These are phyloP conservation scores for Papilio demoleus DNA, from an alignment of 2,888 invertebrate genomes.

Conservation along the genomic window DNA sequence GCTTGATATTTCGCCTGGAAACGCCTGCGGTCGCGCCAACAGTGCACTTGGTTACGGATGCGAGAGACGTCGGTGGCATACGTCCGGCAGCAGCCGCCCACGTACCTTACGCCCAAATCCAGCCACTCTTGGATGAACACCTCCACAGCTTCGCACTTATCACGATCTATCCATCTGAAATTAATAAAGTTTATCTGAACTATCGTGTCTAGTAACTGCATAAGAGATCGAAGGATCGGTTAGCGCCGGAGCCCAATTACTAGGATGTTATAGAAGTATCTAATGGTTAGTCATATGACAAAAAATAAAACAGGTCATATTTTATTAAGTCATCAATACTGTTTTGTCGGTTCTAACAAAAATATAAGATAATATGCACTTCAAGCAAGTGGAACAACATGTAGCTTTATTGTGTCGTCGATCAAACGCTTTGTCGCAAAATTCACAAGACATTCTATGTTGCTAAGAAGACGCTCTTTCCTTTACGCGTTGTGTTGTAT, in stretches of 20 bases:
- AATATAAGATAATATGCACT: not conserved
- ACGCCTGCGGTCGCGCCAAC: conserved; percentile 75
- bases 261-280: too few relatives aligned
- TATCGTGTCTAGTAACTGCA: too few relatives aligned
- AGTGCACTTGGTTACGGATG: conserved; percentile 86
- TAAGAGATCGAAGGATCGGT: too few relatives aligned
- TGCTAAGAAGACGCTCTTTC: not conserved
- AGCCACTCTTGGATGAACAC: conserved; percentile 91
- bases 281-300: too few relatives aligned
- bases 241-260: too few relatives aligned
- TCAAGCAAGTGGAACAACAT: not conserved
- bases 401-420: conserved; percentile 6
- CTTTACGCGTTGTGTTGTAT: not conserved
- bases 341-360: not conserved
- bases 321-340: too few relatives aligned
- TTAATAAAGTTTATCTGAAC: too few relatives aligned
- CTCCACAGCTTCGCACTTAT: conserved; percentile 88
- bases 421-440: conserved; percentile 11
- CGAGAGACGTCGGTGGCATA: conserved; percentile 91
- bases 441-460: not conserved
- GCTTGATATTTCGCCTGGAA: conserved; percentile 61
- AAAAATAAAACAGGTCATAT: too few relatives aligned
- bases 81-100: conserved; percentile 97
- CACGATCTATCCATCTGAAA: conserved; percentile 87
- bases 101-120: conserved; percentile 90